Percentiles rank a stretch among this genome's conserved stretches.
Evolutionary conservation across 2,113 vertebrate genomes (phyloP).

Genomic region (Carollia perspicillata): DNA sequence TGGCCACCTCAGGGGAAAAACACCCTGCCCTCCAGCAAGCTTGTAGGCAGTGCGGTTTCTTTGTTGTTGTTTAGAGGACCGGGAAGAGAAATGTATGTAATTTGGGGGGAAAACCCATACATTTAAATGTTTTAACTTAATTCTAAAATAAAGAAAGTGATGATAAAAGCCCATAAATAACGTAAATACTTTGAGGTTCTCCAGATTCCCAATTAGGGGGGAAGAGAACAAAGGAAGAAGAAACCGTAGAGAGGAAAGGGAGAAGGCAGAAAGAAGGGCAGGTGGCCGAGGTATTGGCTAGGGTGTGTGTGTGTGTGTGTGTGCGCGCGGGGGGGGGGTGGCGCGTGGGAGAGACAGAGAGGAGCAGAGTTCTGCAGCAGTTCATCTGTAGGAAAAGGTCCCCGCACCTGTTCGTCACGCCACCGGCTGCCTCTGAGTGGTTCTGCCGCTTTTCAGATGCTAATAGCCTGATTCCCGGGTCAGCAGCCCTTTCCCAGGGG

Average conservation of each 20-base stretch:
- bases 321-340: no score
- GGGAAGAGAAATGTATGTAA: neutral
- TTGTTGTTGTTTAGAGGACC: neutral
- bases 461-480: neutral
- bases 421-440: neutral
- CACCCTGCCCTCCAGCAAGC: neutral
- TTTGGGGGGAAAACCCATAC: neutral
- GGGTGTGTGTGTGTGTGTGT: neutral
- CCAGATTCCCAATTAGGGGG: neutral
- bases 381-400: neutral
- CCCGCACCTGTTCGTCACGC: neutral
- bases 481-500: neutral
- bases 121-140: neutral
- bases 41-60: fast-evolving
- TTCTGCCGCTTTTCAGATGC: neutral
- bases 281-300: no score
- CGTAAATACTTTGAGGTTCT: neutral
- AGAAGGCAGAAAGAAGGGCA: neutral
- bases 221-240: neutral
- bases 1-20: neutral
- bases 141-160: slow-evolving; percentile 17
- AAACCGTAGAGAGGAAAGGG: neutral
- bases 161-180: neutral
- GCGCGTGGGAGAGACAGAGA: neutral
- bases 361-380: neutral